Conservation (phyloP, 2,888 invertebrate genomes). For the Amblyjoppa fuscipennis region DNA sequence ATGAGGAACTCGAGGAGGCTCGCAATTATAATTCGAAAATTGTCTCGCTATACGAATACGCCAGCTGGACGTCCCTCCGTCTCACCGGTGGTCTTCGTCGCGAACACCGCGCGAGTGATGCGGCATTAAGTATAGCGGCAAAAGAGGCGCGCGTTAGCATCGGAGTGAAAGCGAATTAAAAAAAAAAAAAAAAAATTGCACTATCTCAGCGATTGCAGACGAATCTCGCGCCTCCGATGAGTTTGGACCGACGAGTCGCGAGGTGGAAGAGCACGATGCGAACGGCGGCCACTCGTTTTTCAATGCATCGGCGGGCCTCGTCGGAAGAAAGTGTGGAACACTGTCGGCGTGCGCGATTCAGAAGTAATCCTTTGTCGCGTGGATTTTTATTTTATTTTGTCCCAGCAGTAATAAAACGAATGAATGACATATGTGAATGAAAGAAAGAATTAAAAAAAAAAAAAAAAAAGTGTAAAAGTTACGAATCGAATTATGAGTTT, state of each 20-base stretch:
- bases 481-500: background rate
- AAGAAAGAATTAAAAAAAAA: background rate
- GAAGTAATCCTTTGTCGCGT: background rate
- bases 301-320: constrained; percentile 32
- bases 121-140: background rate
- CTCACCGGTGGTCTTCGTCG: background rate
- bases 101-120: background rate
- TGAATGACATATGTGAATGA: background rate
- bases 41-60: constrained; percentile 12
- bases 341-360: background rate
- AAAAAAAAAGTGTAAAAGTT: background rate
- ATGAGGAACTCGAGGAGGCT: constrained; percentile 25
- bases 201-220: constrained; percentile 39
- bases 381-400: background rate
- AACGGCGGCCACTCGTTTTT: constrained; percentile 40
- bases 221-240: constrained; percentile 38
- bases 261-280: background rate
- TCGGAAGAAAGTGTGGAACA: constrained; percentile 33
- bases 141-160: constrained; percentile 9
- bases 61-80: constrained; percentile 17
- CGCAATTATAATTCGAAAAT: constrained; percentile 56
- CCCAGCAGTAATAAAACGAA: background rate
- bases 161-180: constrained; percentile 57
- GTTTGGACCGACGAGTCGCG: constrained; percentile 9
- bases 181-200: constrained; percentile 46